These are phyloP conservation scores for Suricata suricatta DNA, from an alignment of 2,113 vertebrate species.

Conservation along the genomic window DNA sequence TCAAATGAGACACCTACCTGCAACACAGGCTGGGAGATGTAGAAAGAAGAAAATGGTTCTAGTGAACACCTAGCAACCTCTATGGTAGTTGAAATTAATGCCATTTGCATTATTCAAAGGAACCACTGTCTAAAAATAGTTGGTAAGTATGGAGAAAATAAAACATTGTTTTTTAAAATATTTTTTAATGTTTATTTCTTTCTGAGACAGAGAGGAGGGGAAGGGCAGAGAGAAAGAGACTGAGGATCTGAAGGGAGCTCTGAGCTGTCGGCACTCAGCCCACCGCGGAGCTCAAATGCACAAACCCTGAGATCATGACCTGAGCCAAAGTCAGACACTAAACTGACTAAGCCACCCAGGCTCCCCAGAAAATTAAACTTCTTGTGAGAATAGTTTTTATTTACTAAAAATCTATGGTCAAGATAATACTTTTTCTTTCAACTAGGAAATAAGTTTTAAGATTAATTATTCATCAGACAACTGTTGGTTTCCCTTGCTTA, in stretches of 20 bases:
- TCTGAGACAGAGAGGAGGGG: too few relatives aligned
- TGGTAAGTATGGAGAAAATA: not conserved
- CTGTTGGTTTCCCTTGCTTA: conserved; percentile 15
- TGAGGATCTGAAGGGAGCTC: too few relatives aligned
- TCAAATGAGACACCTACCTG: not conserved
- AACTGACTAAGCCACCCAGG: too few relatives aligned
- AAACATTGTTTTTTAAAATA: not conserved
- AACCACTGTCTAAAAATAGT: conserved; percentile 5
- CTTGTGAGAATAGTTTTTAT: conserved; percentile 19
- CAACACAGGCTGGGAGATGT: not conserved
- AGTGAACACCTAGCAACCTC: not conserved
- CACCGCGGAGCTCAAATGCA: too few relatives aligned
- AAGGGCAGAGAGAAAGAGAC: too few relatives aligned
- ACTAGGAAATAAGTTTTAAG: conserved; percentile 2
- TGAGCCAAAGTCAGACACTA: too few relatives aligned
- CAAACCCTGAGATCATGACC: too few relatives aligned
- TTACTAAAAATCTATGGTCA: conserved; percentile 9
- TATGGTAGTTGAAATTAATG: not conserved
- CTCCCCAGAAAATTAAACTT: not conserved
- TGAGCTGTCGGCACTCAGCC: too few relatives aligned
- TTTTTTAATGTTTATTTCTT: too few relatives aligned
- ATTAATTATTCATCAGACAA: conserved; percentile 45
- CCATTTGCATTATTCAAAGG: conserved; percentile 20
- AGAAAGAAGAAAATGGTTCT: not conserved
- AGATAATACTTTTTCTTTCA: conserved; percentile 30